Conservation (phyloP, 2,888 invertebrate species). For the Lomographa bimaculata region DNA sequence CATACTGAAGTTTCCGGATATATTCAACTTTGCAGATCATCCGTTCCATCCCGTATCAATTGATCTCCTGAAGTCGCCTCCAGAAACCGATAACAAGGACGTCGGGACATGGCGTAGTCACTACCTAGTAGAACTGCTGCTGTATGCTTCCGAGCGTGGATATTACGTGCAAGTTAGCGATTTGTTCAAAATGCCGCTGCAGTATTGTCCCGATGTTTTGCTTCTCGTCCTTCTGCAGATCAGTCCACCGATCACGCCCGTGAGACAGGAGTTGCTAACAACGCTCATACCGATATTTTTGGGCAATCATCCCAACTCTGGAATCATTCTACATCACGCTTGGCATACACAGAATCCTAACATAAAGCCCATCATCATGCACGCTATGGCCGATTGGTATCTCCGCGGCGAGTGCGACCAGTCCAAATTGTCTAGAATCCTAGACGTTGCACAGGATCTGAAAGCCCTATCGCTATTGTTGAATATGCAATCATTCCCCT, state of each 20-base stretch:
- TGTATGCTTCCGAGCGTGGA: conserved; percentile 94
- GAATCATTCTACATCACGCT: conserved; percentile 97
- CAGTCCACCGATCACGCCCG: conserved; percentile 89
- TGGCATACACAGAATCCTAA: conserved; percentile 93
- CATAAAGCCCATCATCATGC: conserved; percentile 94
- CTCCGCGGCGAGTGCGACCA: conserved; percentile 96
- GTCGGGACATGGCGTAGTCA: conserved; percentile 96
- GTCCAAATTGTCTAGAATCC: conserved; percentile 94
- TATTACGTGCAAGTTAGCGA: conserved; percentile 93
- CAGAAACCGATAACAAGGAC: conserved; percentile 97
- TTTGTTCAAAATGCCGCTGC: conserved; percentile 94
- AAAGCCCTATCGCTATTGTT: conserved; percentile 95
- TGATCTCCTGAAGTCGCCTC: conserved; percentile 95
- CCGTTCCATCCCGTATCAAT: conserved; percentile 93
- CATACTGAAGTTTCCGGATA: conserved; percentile 94
- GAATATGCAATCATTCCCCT: conserved; percentile 96
- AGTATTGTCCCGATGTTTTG: conserved; percentile 97
- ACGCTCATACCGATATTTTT: conserved; percentile 96
- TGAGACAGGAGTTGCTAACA: conserved; percentile 94
- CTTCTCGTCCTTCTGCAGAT: conserved; percentile 95
- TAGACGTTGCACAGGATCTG: conserved; percentile 98
- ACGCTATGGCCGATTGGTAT: conserved; percentile 99
- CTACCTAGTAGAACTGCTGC: conserved; percentile 94
- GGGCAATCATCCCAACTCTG: conserved; percentile 97
- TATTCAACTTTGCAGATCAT: conserved; percentile 97